A percentile compares a stretch with the other conserved stretches of the same genome.
Conservation (phyloP, 2,888 invertebrate species). For the Psylliodes chrysocephalus region DNA sequence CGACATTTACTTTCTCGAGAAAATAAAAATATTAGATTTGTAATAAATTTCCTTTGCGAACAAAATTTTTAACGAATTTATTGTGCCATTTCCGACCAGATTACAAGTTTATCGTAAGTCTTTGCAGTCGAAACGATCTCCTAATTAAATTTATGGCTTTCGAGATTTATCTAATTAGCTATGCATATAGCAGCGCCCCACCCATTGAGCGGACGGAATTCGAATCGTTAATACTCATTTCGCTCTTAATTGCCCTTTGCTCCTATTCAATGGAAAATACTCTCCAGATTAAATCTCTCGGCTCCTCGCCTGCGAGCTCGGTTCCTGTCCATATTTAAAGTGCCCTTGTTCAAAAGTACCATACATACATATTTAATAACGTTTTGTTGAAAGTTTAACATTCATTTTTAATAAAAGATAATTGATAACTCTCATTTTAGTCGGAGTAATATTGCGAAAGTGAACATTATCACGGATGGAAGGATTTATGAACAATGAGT, state of each 20-base stretch:
- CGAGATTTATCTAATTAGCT: slow-evolving; percentile 30
- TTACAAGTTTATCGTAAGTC: slow-evolving; percentile 33
- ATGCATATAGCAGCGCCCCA: slow-evolving; percentile 33
- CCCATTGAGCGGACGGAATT: slow-evolving; percentile 27
- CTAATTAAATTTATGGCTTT: slow-evolving; percentile 37
- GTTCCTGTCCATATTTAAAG: slow-evolving; percentile 22
- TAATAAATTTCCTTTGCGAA: slow-evolving; percentile 15
- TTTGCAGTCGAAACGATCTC: slow-evolving; percentile 28
- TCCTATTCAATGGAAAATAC: slow-evolving; percentile 30
- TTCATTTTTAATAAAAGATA: slow-evolving; percentile 7
- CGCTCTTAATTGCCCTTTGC: slow-evolving; percentile 34
- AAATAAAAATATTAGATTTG: slow-evolving; percentile 20
- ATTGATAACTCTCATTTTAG: slow-evolving; percentile 13
- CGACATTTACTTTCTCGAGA: too few relatives aligned
- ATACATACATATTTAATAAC: slow-evolving; percentile 9
- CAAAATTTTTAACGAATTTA: slow-evolving; percentile 31
- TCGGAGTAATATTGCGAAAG: not conserved
- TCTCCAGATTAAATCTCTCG: slow-evolving; percentile 18
- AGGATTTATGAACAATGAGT: too few relatives aligned
- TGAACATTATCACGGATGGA: too few relatives aligned
- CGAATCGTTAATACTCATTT: slow-evolving; percentile 33
- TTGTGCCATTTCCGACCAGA: slow-evolving; percentile 29
- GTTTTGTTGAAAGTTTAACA: not conserved
- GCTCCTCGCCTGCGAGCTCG: slow-evolving; percentile 4
- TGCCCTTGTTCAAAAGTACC: slow-evolving; percentile 9